These are phyloP conservation scores for Teleogryllus occipitalis DNA, from an alignment of 1,140 invertebrate species.

Conservation along the genomic window DNA sequence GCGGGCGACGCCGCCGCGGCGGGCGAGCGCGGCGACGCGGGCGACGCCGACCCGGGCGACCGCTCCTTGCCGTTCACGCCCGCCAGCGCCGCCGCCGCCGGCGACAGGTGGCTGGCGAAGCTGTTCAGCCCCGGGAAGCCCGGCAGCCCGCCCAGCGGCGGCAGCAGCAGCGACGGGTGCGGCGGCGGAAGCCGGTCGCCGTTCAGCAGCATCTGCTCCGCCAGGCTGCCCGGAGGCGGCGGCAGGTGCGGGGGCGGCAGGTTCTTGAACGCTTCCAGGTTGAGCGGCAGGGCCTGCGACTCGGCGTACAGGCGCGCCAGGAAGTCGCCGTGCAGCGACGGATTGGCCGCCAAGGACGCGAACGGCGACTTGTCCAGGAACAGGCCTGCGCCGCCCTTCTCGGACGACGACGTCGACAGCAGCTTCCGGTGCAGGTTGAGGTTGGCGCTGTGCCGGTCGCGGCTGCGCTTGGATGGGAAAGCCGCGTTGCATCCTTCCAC, in stretches of 20 bases:
- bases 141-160: conserved; percentile 39
- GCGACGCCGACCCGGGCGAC: conserved; percentile 30
- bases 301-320: conserved; percentile 74
- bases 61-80: conserved; percentile 21
- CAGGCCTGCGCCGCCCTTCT: conserved; percentile 32
- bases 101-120: conserved; percentile 15
- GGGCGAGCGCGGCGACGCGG: conserved; percentile 35
- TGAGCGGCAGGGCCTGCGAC: conserved; percentile 45
- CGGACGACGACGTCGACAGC: conserved; percentile 41
- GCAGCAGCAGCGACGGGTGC: conserved; percentile 43
- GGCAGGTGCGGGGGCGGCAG: conserved; percentile 30
- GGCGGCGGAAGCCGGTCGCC: conserved; percentile 37
- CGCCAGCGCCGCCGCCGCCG: background rate
- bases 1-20: conserved; percentile 31
- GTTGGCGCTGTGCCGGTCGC: conserved; percentile 89
- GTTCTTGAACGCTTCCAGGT: conserved; percentile 46
- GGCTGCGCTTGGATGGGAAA: conserved; percentile 88
- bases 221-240: conserved; percentile 32
- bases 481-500: conserved; percentile 93
- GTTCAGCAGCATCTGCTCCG: conserved; percentile 36
- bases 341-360: conserved; percentile 40
- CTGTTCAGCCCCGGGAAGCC: conserved; percentile 29
- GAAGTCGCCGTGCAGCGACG: conserved; percentile 62
- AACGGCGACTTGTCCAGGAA: conserved; percentile 36
- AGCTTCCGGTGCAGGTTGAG: conserved; percentile 52